These are phyloP conservation scores for Etheostoma cragini DNA, from an alignment of 2,113 vertebrate species.

Conservation along the genomic window DNA sequence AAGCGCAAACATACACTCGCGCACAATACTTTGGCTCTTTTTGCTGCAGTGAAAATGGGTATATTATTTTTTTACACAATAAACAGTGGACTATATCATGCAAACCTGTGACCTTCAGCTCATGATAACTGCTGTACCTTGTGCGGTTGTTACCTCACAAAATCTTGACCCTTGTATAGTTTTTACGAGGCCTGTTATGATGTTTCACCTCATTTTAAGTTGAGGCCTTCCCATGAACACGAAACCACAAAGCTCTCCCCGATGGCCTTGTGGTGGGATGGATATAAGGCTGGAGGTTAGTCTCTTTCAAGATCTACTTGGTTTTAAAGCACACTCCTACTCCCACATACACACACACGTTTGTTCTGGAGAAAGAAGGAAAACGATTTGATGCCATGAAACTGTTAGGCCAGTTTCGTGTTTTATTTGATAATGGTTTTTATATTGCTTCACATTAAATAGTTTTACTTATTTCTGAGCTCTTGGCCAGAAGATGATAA, in stretches of 20 bases:
- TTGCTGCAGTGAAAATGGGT: not conserved
- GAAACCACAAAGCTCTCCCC: slow-evolving; percentile 48
- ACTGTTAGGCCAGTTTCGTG: not conserved
- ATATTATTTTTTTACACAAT: not conserved
- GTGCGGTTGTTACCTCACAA: slow-evolving; percentile 17
- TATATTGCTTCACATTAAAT: not conserved
- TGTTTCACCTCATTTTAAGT: slow-evolving; percentile 50
- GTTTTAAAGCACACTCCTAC: slow-evolving; percentile 52
- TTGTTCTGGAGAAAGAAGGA: not conserved
- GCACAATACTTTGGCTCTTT: not conserved
- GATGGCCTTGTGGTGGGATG: slow-evolving; percentile 24
- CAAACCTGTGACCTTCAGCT: not conserved
- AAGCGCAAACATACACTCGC: not conserved
- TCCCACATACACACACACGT: slow-evolving; percentile 41
- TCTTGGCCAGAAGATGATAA: not conserved
- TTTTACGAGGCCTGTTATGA: slow-evolving; percentile 22
- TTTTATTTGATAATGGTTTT: slow-evolving; percentile 1
- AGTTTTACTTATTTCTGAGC: slow-evolving; percentile 3
- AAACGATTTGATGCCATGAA: not conserved
- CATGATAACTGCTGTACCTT: not conserved
- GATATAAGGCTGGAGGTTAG: slow-evolving; percentile 25
- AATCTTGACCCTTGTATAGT: not conserved
- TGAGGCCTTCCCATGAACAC: slow-evolving; percentile 32
- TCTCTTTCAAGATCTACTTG: slow-evolving; percentile 41
- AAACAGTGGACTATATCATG: not conserved